Base-by-base conservation (phyloP, 2,797 vertebrate genomes). In the Babyrousa celebensis region DNA sequence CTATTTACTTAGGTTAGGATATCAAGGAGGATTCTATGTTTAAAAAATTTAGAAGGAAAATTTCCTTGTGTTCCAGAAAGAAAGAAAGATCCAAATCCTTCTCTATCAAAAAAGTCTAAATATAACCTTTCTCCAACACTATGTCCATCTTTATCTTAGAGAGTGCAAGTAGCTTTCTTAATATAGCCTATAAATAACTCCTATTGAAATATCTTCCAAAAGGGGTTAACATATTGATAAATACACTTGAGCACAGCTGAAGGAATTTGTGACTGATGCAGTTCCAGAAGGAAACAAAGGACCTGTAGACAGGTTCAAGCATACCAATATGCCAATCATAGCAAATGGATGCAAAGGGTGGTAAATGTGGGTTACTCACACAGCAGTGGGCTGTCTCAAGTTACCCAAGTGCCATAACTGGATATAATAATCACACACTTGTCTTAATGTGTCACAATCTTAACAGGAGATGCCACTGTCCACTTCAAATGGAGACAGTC, bases 341-440 rank as follows among this genome's bases (percentile, higher is more conserved):
- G 88, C 60, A 95, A 97, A 97, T 91, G 97, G 95, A 97, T 91
- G 83, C 54, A 92, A 94, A 97, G 96, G 96, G 94, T 93, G 96
- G 97, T 40, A 97, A 98, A 86, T 74, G 72, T 82, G 93, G 92
- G 96, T 97, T 95, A 93, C 95, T 97, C 93, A 78, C 96, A 32
- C 94, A 95, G 96, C 97, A 96, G 17, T 18, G 29, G 70, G 96
- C 94, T 96, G 95, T 97, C 96, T 98, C 95, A 48, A 91, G 96
- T 98, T 98, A 95, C 94, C 97, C 94, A 96, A 96, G 98, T 98
- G 97, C 98, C 97, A 97, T 91, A 97, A 97, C 97, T 92, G 85
- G 98, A 98, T 97, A 97, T 96, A 97, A 97, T 98, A 98, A 98
- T 98, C 98, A 98, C 97, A 98, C 97, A 97, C 97, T 97, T 98